Evolutionary conservation across 2,113 vertebrate genomes (phyloP).

Genomic region (Physeter macrocephalus): DNA sequence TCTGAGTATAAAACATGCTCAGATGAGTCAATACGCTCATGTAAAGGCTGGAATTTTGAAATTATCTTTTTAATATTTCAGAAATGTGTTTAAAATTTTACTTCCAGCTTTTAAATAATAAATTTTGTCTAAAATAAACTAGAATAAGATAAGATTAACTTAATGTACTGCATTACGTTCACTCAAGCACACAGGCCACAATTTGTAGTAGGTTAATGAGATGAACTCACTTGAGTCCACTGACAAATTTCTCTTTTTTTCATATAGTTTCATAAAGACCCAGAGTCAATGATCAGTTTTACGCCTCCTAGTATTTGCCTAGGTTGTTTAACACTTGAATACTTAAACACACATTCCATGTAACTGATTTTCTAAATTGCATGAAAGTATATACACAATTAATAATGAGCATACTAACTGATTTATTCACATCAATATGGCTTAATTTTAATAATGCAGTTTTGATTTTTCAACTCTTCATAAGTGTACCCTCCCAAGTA

Average conservation of each 20-base stretch:
- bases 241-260: not conserved
- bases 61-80: not conserved
- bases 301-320: not conserved
- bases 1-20: not conserved
- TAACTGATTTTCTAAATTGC: not conserved
- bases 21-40: not conserved
- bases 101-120: not conserved
- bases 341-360: not conserved
- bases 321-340: not conserved
- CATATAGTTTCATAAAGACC: not conserved
- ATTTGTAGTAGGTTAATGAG: not conserved
- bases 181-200: not conserved
- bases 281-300: not conserved
- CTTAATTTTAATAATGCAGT: not conserved
- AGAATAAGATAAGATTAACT: not conserved
- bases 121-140: not conserved
- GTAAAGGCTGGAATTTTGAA: not conserved
- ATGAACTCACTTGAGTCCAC: not conserved
- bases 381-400: not conserved
- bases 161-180: not conserved
- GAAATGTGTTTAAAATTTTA: not conserved
- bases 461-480: constrained; percentile 6
- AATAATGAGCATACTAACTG: not conserved
- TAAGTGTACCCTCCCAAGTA: not conserved
- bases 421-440: not conserved